A percentile compares a stretch with the other conserved stretches of the same genome.
phyloP scores from a whole-genome alignment of 2,888 invertebrate genomes.

The Cryptocephalus primarius region DNA sequence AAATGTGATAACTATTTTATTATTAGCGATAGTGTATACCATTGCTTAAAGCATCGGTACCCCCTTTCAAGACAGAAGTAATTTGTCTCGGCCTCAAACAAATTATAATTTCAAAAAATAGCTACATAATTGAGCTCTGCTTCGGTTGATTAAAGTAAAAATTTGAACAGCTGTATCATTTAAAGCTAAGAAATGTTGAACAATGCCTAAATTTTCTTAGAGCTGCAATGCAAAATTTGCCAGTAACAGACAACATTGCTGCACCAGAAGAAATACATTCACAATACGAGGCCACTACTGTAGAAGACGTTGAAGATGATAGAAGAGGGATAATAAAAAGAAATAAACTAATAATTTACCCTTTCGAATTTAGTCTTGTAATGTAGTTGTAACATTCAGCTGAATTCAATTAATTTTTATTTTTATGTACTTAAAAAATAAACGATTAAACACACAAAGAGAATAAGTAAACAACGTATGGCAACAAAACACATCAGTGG shows the following conservation, averaged over 20 bases:
- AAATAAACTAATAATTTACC: not conserved
- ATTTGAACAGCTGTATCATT: too few relatives aligned
- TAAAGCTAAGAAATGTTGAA: too few relatives aligned
- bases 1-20: constrained; percentile 1
- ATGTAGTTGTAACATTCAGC: not conserved
- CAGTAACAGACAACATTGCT: not conserved
- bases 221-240: not conserved
- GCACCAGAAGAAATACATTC: not conserved
- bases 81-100: not conserved
- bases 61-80: constrained; percentile 2
- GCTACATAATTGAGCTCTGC: too few relatives aligned
- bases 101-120: too few relatives aligned
- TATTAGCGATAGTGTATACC: constrained; percentile 4
- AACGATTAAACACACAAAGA: too few relatives aligned
- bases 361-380: not conserved
- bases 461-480: too few relatives aligned
- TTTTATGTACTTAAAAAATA: too few relatives aligned
- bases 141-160: too few relatives aligned
- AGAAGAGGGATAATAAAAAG: not conserved
- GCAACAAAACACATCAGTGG: too few relatives aligned
- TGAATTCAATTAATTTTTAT: too few relatives aligned
- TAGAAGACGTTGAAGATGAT: not conserved
- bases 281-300: not conserved
- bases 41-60: constrained; percentile 1
- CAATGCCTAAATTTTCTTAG: not conserved